phyloP scores from a whole-genome alignment of 2,888 invertebrate genomes.

The Mechanitis messenoides region DNA sequence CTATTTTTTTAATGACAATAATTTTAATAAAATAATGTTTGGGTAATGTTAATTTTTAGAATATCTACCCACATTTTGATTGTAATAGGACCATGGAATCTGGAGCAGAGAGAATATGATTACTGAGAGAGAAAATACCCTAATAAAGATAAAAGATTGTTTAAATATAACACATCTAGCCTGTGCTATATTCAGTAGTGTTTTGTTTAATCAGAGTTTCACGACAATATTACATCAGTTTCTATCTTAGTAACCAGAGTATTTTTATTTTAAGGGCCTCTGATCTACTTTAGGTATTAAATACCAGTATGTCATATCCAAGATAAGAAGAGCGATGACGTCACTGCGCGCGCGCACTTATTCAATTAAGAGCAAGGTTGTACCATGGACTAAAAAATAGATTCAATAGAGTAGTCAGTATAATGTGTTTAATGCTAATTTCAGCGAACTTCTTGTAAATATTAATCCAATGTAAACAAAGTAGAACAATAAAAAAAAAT shows the following conservation, averaged over 20 bases:
- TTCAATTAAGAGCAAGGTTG: constrained; percentile 28
- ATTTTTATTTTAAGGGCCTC: constrained; percentile 6
- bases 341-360: constrained; percentile 20
- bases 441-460: not conserved
- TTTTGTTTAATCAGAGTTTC: not conserved
- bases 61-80: too few relatives aligned
- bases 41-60: too few relatives aligned
- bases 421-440: not conserved
- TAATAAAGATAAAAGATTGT: too few relatives aligned
- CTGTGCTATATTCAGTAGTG: not conserved
- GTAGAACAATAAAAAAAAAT: too few relatives aligned
- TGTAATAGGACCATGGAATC: too few relatives aligned
- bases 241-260: not conserved
- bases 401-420: constrained; percentile 9
- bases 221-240: too few relatives aligned
- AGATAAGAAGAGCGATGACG: constrained; percentile 18
- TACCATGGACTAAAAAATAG: constrained; percentile 18
- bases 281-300: constrained; percentile 13
- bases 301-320: constrained; percentile 7
- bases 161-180: too few relatives aligned
- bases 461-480: too few relatives aligned
- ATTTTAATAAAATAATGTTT: too few relatives aligned
- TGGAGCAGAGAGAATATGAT: too few relatives aligned
- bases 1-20: too few relatives aligned
- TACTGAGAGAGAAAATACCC: too few relatives aligned